Percentiles rank a stretch among this genome's conserved stretches.
These are phyloP conservation scores for Limosa lapponica DNA, from an alignment of 2,797 vertebrate genomes.

Conservation along the genomic window DNA sequence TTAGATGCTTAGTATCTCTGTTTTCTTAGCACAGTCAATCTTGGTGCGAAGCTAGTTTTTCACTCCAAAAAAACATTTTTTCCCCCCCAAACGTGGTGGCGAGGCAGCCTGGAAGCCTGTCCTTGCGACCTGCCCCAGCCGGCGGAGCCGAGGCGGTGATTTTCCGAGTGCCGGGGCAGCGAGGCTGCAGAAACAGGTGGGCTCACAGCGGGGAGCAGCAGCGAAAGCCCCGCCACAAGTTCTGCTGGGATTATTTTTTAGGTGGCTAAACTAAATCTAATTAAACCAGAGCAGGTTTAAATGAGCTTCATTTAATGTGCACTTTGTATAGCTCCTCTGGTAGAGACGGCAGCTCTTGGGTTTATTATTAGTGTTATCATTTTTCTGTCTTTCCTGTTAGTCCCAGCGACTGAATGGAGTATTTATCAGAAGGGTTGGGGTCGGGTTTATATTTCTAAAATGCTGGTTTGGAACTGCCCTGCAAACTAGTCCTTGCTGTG, in stretches of 20 bases:
- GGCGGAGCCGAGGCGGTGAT: not conserved
- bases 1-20: not conserved
- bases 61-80: not conserved
- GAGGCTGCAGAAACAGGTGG: slow-evolving; percentile 64
- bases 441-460: not conserved
- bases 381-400: not conserved
- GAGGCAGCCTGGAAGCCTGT: not conserved
- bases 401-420: not conserved
- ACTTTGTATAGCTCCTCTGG: not conserved
- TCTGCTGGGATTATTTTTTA: slow-evolving; percentile 57
- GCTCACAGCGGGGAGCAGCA: slow-evolving; percentile 42
- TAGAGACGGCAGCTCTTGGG: not conserved
- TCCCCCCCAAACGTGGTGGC: accelerated
- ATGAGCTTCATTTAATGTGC: slow-evolving; percentile 40
- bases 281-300: slow-evolving; percentile 62
- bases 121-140: not conserved
- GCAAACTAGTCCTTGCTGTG: not conserved
- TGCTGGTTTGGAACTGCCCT: not conserved
- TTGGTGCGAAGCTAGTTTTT: not conserved
- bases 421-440: not conserved
- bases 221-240: slow-evolving; percentile 36
- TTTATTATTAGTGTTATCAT: not conserved
- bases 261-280: slow-evolving; percentile 64
- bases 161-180: slow-evolving; percentile 16
- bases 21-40: not conserved